phyloP scores from a whole-genome alignment of 2,888 invertebrate species.

The Tetranychus piercei region DNA sequence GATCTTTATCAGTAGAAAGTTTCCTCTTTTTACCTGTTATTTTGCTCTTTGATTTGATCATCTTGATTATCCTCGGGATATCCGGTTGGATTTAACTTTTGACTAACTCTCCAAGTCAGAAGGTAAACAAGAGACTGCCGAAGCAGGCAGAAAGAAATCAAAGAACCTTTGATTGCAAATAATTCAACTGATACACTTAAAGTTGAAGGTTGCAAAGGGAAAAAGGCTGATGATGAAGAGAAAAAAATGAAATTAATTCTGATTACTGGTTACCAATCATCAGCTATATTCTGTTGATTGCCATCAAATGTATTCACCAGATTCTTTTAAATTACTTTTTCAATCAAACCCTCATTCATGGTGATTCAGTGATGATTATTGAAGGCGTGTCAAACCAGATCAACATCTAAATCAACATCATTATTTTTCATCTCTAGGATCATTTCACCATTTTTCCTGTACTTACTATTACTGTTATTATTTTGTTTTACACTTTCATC shows the following conservation, averaged over 20 bases:
- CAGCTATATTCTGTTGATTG: background rate
- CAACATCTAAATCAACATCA: background rate
- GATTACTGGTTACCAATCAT: background rate
- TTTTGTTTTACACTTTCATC: no score
- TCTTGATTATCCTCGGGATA: constrained; percentile 1
- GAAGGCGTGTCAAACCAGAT: constrained; percentile 2
- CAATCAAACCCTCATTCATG: background rate
- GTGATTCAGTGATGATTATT: background rate
- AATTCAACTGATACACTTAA: no score
- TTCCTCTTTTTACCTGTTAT: background rate
- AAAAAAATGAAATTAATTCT: background rate
- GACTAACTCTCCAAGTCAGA: background rate
- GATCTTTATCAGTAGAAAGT: background rate
- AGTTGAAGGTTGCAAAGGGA: no score
- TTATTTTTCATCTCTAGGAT: background rate
- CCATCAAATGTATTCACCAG: constrained; percentile 3
- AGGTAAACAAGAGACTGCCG: background rate
- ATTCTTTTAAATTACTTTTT: background rate
- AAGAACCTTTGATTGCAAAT: no score
- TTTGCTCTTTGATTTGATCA: background rate
- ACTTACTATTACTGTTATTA: no score
- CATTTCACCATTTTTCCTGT: background rate
- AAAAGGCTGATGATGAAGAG: no score
- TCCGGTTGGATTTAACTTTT: background rate
- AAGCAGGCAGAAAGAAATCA: no score